Conservation (phyloP, 2,888 invertebrate genomes). For the Odontothrips loti region DNA sequence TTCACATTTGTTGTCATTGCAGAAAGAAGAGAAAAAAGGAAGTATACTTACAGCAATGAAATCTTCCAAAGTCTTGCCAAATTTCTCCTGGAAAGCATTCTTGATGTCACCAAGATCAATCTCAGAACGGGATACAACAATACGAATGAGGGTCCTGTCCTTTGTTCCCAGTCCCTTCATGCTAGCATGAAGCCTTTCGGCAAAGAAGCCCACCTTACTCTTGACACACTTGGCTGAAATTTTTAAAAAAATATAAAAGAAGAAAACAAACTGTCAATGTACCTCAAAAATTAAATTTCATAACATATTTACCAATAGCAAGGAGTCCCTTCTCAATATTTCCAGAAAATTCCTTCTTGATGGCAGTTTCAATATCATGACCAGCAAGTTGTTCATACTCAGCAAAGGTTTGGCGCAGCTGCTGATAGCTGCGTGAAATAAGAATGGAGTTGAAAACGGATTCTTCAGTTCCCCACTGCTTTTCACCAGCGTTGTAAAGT, state of each 20-base stretch:
- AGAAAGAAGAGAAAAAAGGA: slow-evolving; percentile 32
- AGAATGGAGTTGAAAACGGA: slow-evolving; percentile 81
- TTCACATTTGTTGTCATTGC: slow-evolving; percentile 30
- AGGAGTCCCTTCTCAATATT: slow-evolving; percentile 79
- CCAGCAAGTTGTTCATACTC: slow-evolving; percentile 80
- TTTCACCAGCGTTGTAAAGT: slow-evolving; percentile 68
- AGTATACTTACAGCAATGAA: slow-evolving; percentile 74
- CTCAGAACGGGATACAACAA: slow-evolving; percentile 84
- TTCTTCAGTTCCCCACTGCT: slow-evolving; percentile 88
- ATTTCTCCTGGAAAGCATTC: slow-evolving; percentile 77
- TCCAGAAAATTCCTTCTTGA: slow-evolving; percentile 86
- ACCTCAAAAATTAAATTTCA: slow-evolving; percentile 28
- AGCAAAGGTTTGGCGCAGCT: slow-evolving; percentile 76
- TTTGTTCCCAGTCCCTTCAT: slow-evolving; percentile 90
- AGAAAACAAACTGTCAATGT: slow-evolving; percentile 31
- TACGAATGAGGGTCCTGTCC: slow-evolving; percentile 86
- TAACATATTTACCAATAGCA: slow-evolving; percentile 67
- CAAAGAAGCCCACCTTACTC: slow-evolving; percentile 87
- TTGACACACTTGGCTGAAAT: slow-evolving; percentile 81
- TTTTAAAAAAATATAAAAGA: slow-evolving; percentile 36
- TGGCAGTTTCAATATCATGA: slow-evolving; percentile 76
- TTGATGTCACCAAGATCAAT: slow-evolving; percentile 91
- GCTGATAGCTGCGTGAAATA: slow-evolving; percentile 83
- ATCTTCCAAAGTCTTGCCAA: slow-evolving; percentile 74
- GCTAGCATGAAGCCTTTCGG: slow-evolving; percentile 80